Base-by-base conservation (phyloP, 2,113 vertebrate species). In the Perca fluviatilis region DNA sequence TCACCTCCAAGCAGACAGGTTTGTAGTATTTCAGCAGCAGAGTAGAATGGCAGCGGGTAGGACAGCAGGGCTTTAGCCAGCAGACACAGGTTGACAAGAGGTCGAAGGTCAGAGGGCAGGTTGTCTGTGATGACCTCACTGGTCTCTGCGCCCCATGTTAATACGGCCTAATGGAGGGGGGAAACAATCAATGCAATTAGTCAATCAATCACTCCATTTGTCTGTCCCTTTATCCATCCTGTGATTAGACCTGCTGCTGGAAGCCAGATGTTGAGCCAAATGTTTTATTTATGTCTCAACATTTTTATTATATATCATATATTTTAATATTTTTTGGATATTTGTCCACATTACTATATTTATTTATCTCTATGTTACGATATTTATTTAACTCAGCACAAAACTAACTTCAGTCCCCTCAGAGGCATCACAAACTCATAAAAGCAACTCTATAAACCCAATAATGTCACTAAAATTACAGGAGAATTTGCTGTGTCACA, bases 121-220 rank as follows among this genome's bases (percentile, higher is more conserved):
- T 97, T 97, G 83, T 96, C 95, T 19, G 95, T 96, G 90, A 96
- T 94, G 77, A 95, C 91, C 92, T 97, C 95, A 36, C 94, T 95
- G 67, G 94, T 95, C 57, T 96, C 84, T 63, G 90, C 61, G n/a
- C 95, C 96, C 96, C 96, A 96, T 4, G 95, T 96, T 83, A 94
- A 62, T 72, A 91, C 91, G 1, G 92, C 91, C 93, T 94, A 72
- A 81, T 58, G 46, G 25, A 84, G 47, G 77, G 95, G 83, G 68
- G 94, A 94, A 54, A 61, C 43, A 77, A 58, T 66, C 57, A 15
- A 79, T 62, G 14, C 21, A 61, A 21, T 76, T 62, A 58, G 57
- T 84, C 76, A 66, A 58, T 82, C 56, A 77, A 58, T 86, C 73
- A 49, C 18, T 62, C 43, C 15, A 46, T 57, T 73, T 65, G 5